Evolutionary conservation across 2,888 invertebrate genomes (phyloP).

Genomic region (Melanostoma scalare): DNA sequence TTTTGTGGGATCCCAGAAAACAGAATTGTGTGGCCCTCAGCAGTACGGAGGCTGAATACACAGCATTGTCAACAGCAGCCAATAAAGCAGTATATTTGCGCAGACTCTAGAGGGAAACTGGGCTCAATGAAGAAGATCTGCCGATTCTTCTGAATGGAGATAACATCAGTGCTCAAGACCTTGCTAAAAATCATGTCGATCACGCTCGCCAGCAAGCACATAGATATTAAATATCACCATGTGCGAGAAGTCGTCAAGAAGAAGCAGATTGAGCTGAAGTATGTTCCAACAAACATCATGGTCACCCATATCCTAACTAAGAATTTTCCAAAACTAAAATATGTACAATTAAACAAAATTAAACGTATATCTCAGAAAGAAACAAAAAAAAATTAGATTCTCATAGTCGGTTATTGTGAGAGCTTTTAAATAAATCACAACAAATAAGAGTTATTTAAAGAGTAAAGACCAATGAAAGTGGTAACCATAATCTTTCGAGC

Average conservation of each 20-base stretch:
- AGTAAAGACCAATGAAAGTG: no score
- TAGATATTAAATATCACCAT: constrained; percentile 40
- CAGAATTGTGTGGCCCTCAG: constrained; percentile 16
- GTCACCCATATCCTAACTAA: constrained; percentile 9
- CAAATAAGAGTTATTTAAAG: no score
- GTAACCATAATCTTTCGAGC: no score
- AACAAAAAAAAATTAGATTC: no score
- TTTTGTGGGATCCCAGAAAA: constrained; percentile 49
- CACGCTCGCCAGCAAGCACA: constrained; percentile 59
- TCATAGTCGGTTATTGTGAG: no score
- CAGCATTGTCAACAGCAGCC: no score
- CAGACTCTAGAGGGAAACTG: constrained; percentile 50
- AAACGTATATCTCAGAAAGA: no score
- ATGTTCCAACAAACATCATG: constrained; percentile 46
- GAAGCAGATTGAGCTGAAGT: constrained; percentile 18
- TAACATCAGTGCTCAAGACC: constrained; percentile 51
- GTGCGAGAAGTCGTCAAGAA: constrained; percentile 30
- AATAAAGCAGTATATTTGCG: no score
- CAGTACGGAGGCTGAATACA: no score
- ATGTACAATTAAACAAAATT: neutral
- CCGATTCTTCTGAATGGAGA: constrained; percentile 53
- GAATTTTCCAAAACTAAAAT: constrained; percentile 4
- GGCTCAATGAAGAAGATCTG: constrained; percentile 60
- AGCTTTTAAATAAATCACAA: no score
- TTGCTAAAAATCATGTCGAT: constrained; percentile 61